These are phyloP conservation scores for Trichogramma dendrolimi DNA, from an alignment of 2,888 invertebrate species.

Conservation along the genomic window DNA sequence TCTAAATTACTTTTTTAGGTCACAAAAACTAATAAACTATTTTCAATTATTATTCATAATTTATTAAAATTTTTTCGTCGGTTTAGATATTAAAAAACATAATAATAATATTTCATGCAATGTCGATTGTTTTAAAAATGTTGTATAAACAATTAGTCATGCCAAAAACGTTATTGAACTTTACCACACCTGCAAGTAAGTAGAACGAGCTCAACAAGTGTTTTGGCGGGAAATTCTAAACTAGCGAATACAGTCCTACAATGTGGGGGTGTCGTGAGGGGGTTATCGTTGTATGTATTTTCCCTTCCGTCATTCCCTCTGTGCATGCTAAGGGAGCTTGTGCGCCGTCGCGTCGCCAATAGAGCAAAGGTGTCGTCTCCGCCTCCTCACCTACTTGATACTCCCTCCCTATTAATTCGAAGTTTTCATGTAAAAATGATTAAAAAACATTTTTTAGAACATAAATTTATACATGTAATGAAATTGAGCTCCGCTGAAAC, in stretches of 20 bases:
- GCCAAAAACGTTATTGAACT: no score
- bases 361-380: conserved; percentile 36
- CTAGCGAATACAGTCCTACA: conserved; percentile 31
- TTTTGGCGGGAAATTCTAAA: conserved; percentile 30
- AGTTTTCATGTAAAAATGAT: no score
- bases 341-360: conserved; percentile 49
- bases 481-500: no score
- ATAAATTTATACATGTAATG: no score
- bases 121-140: no score
- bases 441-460: background rate
- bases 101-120: background rate
- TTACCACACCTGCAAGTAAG: no score
- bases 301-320: conserved; percentile 27
- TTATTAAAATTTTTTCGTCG: background rate
- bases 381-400: conserved; percentile 22
- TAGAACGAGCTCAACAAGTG: conserved; percentile 41
- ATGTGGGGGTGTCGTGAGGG: conserved; percentile 30
- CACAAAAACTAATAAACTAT: no score
- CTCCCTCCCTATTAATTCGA: background rate
- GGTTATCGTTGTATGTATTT: conserved; percentile 27
- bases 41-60: no score
- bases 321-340: conserved; percentile 22
- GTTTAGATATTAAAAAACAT: background rate
- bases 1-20: no score
- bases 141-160: no score